Evolutionary conservation across 2,797 vertebrate genomes (phyloP), one percentile per base, ranked within the genome.

Genomic region (Danionella dracula): DNA sequence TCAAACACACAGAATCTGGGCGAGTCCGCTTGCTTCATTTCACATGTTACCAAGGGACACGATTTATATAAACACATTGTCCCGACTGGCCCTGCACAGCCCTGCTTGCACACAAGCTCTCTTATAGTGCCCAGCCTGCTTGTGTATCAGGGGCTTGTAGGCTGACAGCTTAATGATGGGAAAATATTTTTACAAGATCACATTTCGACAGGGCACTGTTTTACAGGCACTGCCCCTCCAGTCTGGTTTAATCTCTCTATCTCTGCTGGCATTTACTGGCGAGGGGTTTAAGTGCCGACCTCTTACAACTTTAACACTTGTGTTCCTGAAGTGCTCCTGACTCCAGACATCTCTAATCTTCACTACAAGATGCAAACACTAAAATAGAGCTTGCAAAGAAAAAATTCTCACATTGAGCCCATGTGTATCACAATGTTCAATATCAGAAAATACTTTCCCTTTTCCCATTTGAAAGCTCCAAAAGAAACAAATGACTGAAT

Each of bases 111-210:
- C 44, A 41, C 32, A 68, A 7, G 8, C 17, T 35, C 42, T 17
- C 38, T 40, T 68, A 68, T 72, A 49, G 77, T 73, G 72, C 78
- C 73, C 74, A 34, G 62, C 81, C 58, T 48, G 70, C 76, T 80
- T 78, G 72, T 77, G 79, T 73, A 79, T 86, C 83, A 87, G 27
- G 59, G 23, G 70, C 76, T 83, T 84, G 71, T 73, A 8, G 61
- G 79, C 84, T 89, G 89, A 90, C 90, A 90, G 85, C 85, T 90
- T 90, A 90, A 90, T 89, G 87, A 89, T 84, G 84, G 88, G 85
- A 89, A 90, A 90, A 91, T 90, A 88, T 91, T 90, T 91, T 88
- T 88, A 87, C 80, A 87, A 82, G 89, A 87, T 90, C 81, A 48
- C 68, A 68, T 90, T 89, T 88, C 89, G 34, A 73, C 73, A 13